Conservation (phyloP, 2,797 vertebrate species). For the Rhincodon typus region DNA sequence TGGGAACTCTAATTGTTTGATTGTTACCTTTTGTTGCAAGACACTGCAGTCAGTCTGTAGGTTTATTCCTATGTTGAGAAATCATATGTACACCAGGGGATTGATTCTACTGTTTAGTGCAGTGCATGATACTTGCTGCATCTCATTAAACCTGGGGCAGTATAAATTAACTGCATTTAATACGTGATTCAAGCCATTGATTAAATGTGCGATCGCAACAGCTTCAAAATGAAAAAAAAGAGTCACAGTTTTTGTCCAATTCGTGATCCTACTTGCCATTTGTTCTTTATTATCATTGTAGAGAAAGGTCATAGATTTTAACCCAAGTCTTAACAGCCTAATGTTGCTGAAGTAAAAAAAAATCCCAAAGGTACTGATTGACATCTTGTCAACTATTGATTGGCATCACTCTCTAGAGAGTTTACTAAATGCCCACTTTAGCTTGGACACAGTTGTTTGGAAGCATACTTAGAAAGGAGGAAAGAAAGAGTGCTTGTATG, state of each 20-base stretch:
- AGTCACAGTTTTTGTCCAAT: conserved; percentile 1
- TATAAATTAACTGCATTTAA: conserved; percentile 14
- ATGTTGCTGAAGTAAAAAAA: not conserved
- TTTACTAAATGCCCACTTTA: not conserved
- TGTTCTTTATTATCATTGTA: not conserved
- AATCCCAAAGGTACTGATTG: not conserved
- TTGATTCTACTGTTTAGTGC: conserved; percentile 20
- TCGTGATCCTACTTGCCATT: not conserved
- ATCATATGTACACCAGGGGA: not conserved
- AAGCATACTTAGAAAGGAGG: not conserved
- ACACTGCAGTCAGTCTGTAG: not conserved
- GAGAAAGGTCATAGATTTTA: not conserved
- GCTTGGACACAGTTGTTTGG: not conserved
- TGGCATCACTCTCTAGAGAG: not conserved
- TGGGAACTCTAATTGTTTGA: not conserved
- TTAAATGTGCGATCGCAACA: not conserved
- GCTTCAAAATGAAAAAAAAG: not conserved
- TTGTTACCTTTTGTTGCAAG: not conserved
- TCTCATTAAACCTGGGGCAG: conserved; percentile 30
- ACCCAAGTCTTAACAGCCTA: not conserved
- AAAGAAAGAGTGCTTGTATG: not conserved
- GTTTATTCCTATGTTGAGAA: not conserved
- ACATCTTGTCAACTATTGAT: not conserved
- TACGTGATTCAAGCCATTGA: conserved; percentile 3
- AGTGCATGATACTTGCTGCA: not conserved